phyloP scores from a whole-genome alignment of 2,113 vertebrate genomes.

The Malurus cyaneus region DNA sequence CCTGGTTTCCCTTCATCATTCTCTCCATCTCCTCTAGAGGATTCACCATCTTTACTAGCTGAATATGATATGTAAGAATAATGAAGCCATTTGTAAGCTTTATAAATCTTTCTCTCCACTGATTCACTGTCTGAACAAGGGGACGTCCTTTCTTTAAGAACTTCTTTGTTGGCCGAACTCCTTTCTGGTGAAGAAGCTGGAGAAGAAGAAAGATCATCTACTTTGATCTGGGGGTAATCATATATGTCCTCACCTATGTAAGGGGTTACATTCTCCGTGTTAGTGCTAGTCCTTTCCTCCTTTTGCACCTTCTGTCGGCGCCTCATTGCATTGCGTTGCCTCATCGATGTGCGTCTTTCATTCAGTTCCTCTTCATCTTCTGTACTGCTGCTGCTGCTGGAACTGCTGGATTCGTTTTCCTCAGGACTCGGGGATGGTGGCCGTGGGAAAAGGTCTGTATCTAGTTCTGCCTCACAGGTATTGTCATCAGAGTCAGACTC shows the following conservation, averaged over 20 bases:
- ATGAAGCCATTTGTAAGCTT: constrained; percentile 84
- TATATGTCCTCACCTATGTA: constrained; percentile 88
- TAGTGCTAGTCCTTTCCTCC: constrained; percentile 77
- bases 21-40: constrained; percentile 68
- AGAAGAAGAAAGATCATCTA: constrained; percentile 89
- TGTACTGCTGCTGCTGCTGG: constrained; percentile 83
- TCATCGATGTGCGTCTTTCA: constrained; percentile 79
- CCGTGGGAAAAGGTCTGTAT: constrained; percentile 88
- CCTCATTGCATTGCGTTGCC: constrained; percentile 87
- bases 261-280: constrained; percentile 62
- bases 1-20: constrained; percentile 76
- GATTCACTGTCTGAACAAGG: constrained; percentile 77
- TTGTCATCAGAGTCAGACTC: constrained; percentile 87
- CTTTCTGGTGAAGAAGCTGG: constrained; percentile 80
- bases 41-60: constrained; percentile 76
- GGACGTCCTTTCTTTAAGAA: constrained; percentile 66
- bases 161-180: constrained; percentile 60
- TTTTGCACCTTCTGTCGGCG: constrained; percentile 78
- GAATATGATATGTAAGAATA: constrained; percentile 83
- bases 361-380: constrained; percentile 83
- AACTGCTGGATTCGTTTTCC: constrained; percentile 87
- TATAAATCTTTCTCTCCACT: constrained; percentile 82
- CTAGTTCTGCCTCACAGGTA: constrained; percentile 76
- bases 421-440: constrained; percentile 91
- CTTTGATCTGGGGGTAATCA: constrained; percentile 89